These are phyloP conservation scores for Gephyroberyx darwinii DNA, from an alignment of 2,797 vertebrate species.

Conservation along the genomic window DNA sequence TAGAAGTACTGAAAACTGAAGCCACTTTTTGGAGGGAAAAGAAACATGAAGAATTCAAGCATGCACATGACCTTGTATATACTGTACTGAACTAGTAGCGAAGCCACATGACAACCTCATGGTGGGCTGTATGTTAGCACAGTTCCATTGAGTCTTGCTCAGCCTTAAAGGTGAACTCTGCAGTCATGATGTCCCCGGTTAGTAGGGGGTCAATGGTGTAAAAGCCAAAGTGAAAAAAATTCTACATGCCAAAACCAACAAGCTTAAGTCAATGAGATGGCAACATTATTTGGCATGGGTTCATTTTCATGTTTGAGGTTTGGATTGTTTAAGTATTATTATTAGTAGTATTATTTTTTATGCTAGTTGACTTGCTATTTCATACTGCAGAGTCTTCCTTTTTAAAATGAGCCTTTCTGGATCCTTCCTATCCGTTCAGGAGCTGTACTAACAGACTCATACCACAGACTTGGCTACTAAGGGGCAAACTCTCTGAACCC, in stretches of 20 bases:
- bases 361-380: neutral
- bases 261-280: neutral
- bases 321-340: neutral
- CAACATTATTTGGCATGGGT: neutral
- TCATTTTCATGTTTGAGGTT: neutral
- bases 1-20: conserved; percentile 78
- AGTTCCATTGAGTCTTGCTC: conserved; percentile 40
- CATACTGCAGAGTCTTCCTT: conserved; percentile 57
- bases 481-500: conserved; percentile 38
- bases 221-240: conserved; percentile 39
- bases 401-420: conserved; percentile 14
- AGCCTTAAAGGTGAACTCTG: conserved; percentile 59
- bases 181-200: conserved; percentile 12
- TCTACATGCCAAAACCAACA: conserved; percentile 11
- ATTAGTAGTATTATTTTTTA: conserved; percentile 9
- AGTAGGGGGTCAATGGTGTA: conserved; percentile 35
- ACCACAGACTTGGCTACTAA: conserved; percentile 46
- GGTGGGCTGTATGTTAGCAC: conserved; percentile 53
- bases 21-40: conserved; percentile 70
- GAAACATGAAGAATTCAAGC: conserved; percentile 59
- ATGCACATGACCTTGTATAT: conserved; percentile 74
- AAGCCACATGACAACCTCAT: conserved; percentile 50
- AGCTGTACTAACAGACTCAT: conserved; percentile 52
- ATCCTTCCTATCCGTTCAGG: conserved; percentile 16
- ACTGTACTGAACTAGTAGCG: conserved; percentile 62